phyloP scores from a whole-genome alignment of 1,140 invertebrate genomes.

The honey bee (Apis mellifera) region Amel_HAv3.1 CM009941.2:13353501-13354000 shows the following conservation, averaged over 20 bases:
- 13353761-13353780: conserved; percentile 24
- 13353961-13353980: conserved; percentile 4
- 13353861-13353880: conserved; percentile 48
- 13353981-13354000: not conserved
- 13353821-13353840: not conserved
- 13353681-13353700: too few species aligned
- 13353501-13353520: conserved; percentile 79
- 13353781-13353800: not conserved
- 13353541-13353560: conserved; percentile 74
- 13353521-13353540: conserved; percentile 75
- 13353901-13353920: conserved; percentile 34
- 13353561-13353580: conserved; percentile 61
- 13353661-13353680: conserved; percentile 50
- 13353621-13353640: conserved; percentile 47
- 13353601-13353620: conserved; percentile 11
- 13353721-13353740: conserved; percentile 20
- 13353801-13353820: not conserved
- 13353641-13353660: conserved; percentile 51
- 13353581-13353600: conserved; percentile 39
- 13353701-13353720: conserved; percentile 46
- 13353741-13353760: conserved; percentile 10
- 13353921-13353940: conserved; percentile 28
- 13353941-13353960: conserved; percentile 37
- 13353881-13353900: conserved; percentile 47
- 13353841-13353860: conserved; percentile 10